Evolutionary conservation across 2,113 vertebrate genomes (phyloP).

Genomic region (Xenopus laevis): DNA sequence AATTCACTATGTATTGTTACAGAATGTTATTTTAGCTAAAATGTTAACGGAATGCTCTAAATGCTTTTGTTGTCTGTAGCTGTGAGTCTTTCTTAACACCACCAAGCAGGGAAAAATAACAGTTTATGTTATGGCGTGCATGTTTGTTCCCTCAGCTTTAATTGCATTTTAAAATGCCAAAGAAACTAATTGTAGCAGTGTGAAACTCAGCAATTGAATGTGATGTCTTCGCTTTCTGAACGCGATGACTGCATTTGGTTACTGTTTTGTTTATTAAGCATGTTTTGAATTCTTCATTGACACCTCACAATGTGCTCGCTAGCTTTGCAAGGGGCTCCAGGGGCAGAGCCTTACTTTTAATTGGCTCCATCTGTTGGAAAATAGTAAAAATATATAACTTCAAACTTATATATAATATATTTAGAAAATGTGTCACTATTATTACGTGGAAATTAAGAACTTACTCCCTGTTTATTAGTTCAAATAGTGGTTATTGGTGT

Average conservation of each 20-base stretch:
- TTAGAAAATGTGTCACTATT: conserved; percentile 1
- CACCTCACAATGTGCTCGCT: conserved; percentile 57
- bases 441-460: neutral
- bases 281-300: conserved; percentile 56
- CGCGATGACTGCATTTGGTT: conserved; percentile 44
- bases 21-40: no score
- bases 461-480: neutral
- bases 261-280: conserved; percentile 50
- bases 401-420: neutral
- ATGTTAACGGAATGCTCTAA: neutral
- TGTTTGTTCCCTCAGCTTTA: conserved; percentile 5
- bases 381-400: conserved; percentile 48
- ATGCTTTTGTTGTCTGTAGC: neutral
- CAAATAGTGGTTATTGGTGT: neutral
- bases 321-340: conserved; percentile 10
- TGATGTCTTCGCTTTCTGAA: neutral
- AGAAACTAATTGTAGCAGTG: conserved; percentile 11
- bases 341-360: conserved; percentile 9
- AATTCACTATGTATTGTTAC: no score
- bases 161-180: conserved; percentile 15
- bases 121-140: neutral
- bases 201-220: neutral
- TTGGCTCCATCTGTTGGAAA: conserved; percentile 22
- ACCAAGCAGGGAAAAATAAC: neutral
- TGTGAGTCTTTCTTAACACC: neutral